Percentiles rank a stretch among this genome's conserved stretches.
These are phyloP conservation scores for Amazona finschi DNA, from an alignment of 2,797 vertebrate species.

Conservation along the genomic window DNA sequence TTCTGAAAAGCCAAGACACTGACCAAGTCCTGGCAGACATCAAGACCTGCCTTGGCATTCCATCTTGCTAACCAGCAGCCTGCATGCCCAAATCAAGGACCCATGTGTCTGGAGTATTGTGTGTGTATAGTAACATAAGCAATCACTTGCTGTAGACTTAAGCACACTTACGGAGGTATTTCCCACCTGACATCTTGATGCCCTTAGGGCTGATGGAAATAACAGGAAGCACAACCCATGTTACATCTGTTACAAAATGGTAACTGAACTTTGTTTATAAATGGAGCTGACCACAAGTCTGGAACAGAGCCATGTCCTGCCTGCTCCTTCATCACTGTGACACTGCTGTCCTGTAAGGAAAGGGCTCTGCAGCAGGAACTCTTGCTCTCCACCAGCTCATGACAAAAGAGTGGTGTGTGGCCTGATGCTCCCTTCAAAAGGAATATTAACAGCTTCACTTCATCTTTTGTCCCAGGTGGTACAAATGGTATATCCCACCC, in stretches of 20 bases:
- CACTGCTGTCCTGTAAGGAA: background rate
- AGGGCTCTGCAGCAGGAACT: background rate
- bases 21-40: background rate
- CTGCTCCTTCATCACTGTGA: background rate
- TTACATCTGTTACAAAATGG: background rate
- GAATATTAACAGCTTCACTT: background rate
- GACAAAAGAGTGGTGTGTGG: background rate
- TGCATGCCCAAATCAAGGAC: background rate
- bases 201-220: background rate
- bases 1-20: background rate
- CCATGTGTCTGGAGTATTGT: fast-evolving
- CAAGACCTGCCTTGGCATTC: background rate
- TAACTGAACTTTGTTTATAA: background rate
- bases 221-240: background rate
- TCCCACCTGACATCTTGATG: background rate
- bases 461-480: background rate
- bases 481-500: background rate
- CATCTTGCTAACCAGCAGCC: background rate
- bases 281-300: background rate
- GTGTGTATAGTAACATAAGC: background rate
- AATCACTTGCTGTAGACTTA: background rate
- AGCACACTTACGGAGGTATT: background rate
- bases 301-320: background rate
- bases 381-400: background rate
- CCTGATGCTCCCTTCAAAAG: background rate